Evolutionary conservation across 2,113 vertebrate species (phyloP).

Genomic region (Cololabis saira): DNA sequence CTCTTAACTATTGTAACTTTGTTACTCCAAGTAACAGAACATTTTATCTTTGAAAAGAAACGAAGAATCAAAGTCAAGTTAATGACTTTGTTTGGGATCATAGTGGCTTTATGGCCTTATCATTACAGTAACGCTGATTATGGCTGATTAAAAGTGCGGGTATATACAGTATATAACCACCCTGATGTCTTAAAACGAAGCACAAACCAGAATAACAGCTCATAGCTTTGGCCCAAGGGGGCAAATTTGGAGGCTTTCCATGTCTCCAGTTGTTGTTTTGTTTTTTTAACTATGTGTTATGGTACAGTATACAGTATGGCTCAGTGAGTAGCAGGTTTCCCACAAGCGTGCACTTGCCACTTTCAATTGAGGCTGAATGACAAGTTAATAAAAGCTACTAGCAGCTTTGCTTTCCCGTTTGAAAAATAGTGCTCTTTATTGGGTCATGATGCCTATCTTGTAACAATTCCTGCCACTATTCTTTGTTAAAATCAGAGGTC

Average conservation of each 20-base stretch:
- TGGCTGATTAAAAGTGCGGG: conserved; percentile 26
- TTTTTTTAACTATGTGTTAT: not conserved
- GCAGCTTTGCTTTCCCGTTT: not conserved
- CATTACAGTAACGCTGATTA: conserved; percentile 30
- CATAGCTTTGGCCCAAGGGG: conserved; percentile 10
- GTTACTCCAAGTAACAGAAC: conserved; percentile 19
- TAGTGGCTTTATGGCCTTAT: conserved; percentile 26
- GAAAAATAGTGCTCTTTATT: not conserved
- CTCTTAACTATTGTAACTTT: not conserved
- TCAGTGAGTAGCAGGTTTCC: not conserved
- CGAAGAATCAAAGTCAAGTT: conserved; percentile 1
- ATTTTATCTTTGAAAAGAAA: not conserved
- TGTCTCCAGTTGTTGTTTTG: not conserved
- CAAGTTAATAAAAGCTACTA: not conserved
- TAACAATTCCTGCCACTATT: too few relatives aligned
- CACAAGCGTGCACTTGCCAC: not conserved
- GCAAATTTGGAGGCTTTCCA: conserved; percentile 8
- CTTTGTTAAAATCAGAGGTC: too few relatives aligned
- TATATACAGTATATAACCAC: not conserved
- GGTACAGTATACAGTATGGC: not conserved
- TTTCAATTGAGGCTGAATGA: not conserved
- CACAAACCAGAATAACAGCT: conserved; percentile 4
- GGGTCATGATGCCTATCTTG: too few relatives aligned
- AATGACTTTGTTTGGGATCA: conserved; percentile 6
- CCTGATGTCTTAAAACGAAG: conserved; percentile 2